Evolutionary conservation across 64 coral and sea anemone species (phyloP), one percentile per base, ranked within the genome.

Genomic region (Stichodactyla helianthus): DNA sequence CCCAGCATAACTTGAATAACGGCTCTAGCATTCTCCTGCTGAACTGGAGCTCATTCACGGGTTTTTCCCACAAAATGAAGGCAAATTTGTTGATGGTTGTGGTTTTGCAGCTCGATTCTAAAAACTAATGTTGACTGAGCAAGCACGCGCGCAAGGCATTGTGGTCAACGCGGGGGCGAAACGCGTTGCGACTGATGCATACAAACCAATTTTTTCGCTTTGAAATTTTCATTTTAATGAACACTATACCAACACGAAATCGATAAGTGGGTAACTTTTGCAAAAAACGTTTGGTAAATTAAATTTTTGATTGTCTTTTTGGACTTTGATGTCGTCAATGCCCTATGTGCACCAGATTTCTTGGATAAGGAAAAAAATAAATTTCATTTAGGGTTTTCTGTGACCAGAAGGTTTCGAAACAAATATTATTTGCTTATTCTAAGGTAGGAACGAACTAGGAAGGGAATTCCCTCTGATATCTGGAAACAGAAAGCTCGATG

Each of bases 111-210:
- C 18, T 81, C 52, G 52, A 54, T 51, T 81, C 26, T 52, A 52
- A 31, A 77, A 17, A 50, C 27, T 51, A 81, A 54, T 81, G 78
- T 81, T 81, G 78, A 81, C 78, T 81, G 52, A 81, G 6, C 50
- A 18, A 53, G 44, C 12, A 51, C 6, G 52, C 78, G 9, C 20
- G 78, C 78, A 53, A 54, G 7, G 78, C 78, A 81, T 81, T 19
- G 20, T 81, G 78, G 78, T 52, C 78, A 81, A 51, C 51, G 78
- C 78, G 78, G 78, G 78, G 78, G 78, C 78, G 78, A 81, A 54
- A 52, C 10, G 26, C 12, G 17, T 18, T 15, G 50, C 78, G 15
- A 20, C 18, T 54, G 2, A 81, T 44, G 35, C 35, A 44, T 44
- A 44, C 35, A 44, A 44, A 44, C 35, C 35, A 52, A 12, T 81